These are phyloP conservation scores for Clytia hemisphaerica DNA, from an alignment of 30 jellyfish, hydroid and myxozoan species.

Conservation along the genomic window DNA sequence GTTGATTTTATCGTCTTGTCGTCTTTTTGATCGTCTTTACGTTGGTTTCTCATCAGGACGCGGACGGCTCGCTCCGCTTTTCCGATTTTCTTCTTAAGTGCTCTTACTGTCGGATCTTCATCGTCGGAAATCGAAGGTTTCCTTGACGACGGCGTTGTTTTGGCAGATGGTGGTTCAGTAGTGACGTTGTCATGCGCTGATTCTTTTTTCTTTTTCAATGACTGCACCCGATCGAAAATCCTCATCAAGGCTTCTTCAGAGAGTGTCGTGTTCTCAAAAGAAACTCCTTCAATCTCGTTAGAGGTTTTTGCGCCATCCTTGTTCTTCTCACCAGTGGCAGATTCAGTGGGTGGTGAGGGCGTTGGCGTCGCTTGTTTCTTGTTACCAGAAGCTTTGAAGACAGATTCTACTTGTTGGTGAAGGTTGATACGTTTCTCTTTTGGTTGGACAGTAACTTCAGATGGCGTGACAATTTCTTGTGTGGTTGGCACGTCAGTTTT, in stretches of 20 bases:
- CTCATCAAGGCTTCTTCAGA: no score
- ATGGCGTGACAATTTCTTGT: no score
- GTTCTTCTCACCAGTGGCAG: not conserved
- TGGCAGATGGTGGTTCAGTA: not conserved
- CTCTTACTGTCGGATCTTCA: constrained; percentile 5
- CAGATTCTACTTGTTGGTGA: constrained; percentile 21
- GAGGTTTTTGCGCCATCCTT: not conserved
- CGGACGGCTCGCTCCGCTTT: constrained; percentile 37
- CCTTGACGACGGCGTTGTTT: constrained; percentile 1
- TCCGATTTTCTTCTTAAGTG: constrained; percentile 1
- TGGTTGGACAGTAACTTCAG: no score
- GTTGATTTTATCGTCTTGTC: not conserved
- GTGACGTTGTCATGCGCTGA: not conserved
- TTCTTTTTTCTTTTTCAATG: not conserved
- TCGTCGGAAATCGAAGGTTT: constrained; percentile 1
- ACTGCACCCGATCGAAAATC: no score
- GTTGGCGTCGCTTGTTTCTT: not conserved
- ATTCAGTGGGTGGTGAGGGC: not conserved
- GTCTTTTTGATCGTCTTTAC: not conserved
- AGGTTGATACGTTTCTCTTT: no score
- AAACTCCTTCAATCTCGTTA: not conserved
- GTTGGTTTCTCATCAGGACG: constrained; percentile 20
- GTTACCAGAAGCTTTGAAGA: not conserved
- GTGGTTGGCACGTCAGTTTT: no score
- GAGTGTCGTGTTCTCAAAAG: no score